phyloP scores from a whole-genome alignment of 2,888 invertebrate species.

The Hemistola chrysoprasaria region DNA sequence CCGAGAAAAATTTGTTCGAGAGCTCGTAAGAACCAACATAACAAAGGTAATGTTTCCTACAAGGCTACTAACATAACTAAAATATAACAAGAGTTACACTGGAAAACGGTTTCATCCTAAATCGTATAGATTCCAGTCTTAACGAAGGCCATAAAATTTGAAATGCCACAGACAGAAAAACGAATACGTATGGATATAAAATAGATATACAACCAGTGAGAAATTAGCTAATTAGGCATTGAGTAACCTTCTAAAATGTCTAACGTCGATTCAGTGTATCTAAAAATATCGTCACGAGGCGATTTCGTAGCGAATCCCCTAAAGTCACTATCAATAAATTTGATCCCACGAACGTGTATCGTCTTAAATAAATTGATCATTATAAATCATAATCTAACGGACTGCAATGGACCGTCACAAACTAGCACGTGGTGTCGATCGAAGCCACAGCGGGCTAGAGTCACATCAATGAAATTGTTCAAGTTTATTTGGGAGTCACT shows the following conservation, averaged over 20 bases:
- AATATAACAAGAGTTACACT: conserved; percentile 39
- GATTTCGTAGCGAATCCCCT: conserved; percentile 26
- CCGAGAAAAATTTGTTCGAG: conserved; percentile 45
- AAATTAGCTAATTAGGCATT: conserved; percentile 19
- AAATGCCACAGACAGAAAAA: conserved; percentile 23
- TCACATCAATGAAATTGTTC: conserved; percentile 41
- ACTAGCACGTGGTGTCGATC: conserved; percentile 38
- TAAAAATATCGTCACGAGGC: conserved; percentile 12
- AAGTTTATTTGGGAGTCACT: conserved; percentile 29
- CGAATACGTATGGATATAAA: conserved; percentile 28
- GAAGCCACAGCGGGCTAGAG: conserved; percentile 29
- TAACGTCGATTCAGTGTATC: conserved; percentile 44
- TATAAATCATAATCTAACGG: conserved; percentile 32
- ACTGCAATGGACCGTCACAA: conserved; percentile 39
- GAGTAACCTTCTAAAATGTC: conserved; percentile 30
- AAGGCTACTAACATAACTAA: conserved; percentile 43
- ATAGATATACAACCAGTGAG: conserved; percentile 12
- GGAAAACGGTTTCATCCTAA: conserved; percentile 45
- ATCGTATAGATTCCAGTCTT: conserved; percentile 56
- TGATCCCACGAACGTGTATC: conserved; percentile 70
- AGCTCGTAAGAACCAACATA: conserved; percentile 55
- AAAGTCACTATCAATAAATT: conserved; percentile 51
- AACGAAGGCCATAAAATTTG: conserved; percentile 49
- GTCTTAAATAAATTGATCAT: conserved; percentile 45
- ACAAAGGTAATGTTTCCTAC: conserved; percentile 51